Percentiles rank a stretch among this genome's conserved stretches.
Evolutionary conservation across 1,140 invertebrate genomes (phyloP).

Genomic region (Drosophila chauvacae): DNA sequence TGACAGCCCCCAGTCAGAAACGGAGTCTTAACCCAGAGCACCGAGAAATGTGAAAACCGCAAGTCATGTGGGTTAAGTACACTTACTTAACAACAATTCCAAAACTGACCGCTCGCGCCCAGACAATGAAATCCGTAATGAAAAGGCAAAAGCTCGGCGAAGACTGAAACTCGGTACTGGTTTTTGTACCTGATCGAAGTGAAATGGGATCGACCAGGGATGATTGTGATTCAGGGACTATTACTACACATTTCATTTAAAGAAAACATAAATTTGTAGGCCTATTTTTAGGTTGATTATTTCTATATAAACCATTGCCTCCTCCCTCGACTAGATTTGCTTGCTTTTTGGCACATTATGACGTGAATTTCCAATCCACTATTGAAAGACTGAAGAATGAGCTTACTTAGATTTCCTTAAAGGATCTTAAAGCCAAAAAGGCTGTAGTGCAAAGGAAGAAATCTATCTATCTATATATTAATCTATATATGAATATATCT

Average conservation of each 20-base stretch:
- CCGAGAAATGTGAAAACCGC: constrained; percentile 61
- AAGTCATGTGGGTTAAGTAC: constrained; percentile 83
- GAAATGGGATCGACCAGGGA: constrained; percentile 27
- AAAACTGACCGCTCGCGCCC: constrained; percentile 69
- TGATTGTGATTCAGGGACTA: not conserved
- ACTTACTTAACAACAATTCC: constrained; percentile 82
- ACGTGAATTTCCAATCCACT: no score
- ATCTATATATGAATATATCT: no score
- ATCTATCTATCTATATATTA: no score
- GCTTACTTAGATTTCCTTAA: no score
- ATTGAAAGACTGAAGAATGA: no score
- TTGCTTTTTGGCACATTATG: no score
- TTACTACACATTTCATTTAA: not conserved
- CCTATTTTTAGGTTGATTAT: not conserved
- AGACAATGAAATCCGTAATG: constrained; percentile 72
- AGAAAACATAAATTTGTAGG: not conserved
- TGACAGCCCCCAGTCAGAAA: constrained; percentile 54
- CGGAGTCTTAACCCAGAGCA: constrained; percentile 17
- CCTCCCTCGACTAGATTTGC: not conserved
- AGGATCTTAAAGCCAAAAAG: no score
- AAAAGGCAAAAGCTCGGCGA: constrained; percentile 55
- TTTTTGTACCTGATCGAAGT: constrained; percentile 15
- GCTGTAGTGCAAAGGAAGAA: no score
- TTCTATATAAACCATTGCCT: no score
- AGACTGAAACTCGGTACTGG: constrained; percentile 15